Evolutionary conservation across 2,888 invertebrate genomes (phyloP), one percentile per base, ranked within the genome.

Genomic region (Drosophila aldrichi): DNA sequence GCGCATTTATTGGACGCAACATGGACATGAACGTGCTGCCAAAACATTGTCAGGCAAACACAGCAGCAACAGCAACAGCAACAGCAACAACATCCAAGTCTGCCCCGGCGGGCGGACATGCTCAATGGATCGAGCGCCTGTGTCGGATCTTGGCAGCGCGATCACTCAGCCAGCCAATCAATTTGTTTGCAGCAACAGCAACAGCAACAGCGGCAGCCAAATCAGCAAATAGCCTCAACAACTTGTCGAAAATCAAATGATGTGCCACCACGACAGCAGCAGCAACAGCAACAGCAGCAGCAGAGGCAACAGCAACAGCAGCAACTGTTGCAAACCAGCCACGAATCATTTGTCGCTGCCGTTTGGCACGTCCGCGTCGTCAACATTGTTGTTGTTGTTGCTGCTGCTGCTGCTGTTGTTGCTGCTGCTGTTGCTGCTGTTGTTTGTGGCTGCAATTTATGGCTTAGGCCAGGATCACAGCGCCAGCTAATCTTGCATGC

Each of bases 191-290:
- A 59, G 69, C 40, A n/a, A 3, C 40, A 40, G n/a, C 40, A 40
- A 40, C 72, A 59, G 71, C 76, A 55, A n/a, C 62, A 60, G 57
- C 57, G 57, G 80, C 65, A 76, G 81, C 82, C 83, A 87, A 83
- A 83, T 83, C 83, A 88, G 84, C 88, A 87, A 84, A 84, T 87
- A 89, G 79, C 89, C 83, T 81, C 83, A 84, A 89, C 83, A 84
- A 84, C 89, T 84, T 84, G 83, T 84, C 83, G 88, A 84, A 84
- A 84, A 84, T 84, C 89, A 89, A 84, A 84, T 89, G 89, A 84
- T 84, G 88, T 89, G 89, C 84, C 84, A 89, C 88, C 85, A 87
- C 48, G 51, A 43, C 74, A 60, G 55, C 75, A 64, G 36, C 79
- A 62, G 34, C 62, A 56, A 48, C 63, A 36, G 12, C 49, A 43